Percentiles rank a stretch among this genome's conserved stretches.
phyloP scores from a whole-genome alignment of 2,797 vertebrate genomes.

The Capromys pilorides region DNA sequence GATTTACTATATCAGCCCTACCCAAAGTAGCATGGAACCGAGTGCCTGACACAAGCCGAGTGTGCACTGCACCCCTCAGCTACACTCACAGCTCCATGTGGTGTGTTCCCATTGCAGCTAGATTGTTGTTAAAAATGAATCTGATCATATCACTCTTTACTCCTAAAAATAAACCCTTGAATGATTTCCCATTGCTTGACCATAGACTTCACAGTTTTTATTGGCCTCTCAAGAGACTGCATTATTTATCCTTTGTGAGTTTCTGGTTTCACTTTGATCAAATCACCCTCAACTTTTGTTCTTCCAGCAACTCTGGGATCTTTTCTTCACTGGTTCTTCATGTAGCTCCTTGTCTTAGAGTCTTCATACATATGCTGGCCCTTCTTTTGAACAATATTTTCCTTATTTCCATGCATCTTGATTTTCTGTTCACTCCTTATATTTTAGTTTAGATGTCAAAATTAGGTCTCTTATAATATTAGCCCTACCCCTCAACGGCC shows the following conservation, averaged over 20 bases:
- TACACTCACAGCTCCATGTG: background rate
- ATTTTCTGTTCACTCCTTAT: background rate
- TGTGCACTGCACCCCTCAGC: background rate
- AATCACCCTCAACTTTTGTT: background rate
- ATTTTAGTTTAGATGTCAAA: background rate
- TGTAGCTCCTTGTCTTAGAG: background rate
- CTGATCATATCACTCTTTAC: background rate
- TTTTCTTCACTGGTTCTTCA: background rate
- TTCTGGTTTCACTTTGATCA: background rate
- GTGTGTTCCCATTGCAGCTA: background rate
- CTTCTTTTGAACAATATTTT: background rate
- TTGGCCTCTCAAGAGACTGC: background rate
- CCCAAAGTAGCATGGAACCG: background rate
- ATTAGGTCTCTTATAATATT: background rate
- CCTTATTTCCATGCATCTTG: too few relatives aligned
- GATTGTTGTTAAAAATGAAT: background rate
- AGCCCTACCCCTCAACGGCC: background rate
- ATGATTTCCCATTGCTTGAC: conserved; percentile 1
- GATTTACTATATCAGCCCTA: background rate
- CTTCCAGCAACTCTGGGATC: background rate
- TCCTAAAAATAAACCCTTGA: background rate
- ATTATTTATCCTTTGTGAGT: background rate
- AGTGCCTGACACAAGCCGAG: background rate
- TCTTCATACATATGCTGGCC: background rate
- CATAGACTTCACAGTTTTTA: background rate